phyloP scores from a whole-genome alignment of 2,797 vertebrate genomes.

The Crenuchus spilurus region DNA sequence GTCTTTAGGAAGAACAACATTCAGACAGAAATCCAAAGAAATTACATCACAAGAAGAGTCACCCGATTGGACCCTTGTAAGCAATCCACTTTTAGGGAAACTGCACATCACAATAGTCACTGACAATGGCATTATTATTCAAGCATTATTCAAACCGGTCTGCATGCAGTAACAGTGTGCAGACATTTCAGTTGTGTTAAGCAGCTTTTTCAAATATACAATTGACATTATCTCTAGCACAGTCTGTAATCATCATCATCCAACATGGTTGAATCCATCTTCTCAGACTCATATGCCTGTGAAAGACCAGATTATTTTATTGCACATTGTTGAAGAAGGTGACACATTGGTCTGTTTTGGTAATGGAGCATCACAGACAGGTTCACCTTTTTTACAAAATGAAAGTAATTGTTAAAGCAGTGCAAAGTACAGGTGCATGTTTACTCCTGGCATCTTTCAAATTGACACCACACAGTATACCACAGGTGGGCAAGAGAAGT shows the following conservation, averaged over 20 bases:
- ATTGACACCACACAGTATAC: not conserved
- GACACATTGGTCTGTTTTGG: conserved; percentile 73
- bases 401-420: conserved; percentile 70
- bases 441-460: conserved; percentile 64
- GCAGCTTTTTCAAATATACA: conserved; percentile 43
- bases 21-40: too few species aligned
- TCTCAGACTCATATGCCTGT: not conserved
- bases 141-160: conserved; percentile 38
- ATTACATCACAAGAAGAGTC: too few species aligned
- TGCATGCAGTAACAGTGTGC: conserved; percentile 25
- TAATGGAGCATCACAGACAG: conserved; percentile 68
- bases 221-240: conserved; percentile 17
- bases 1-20: too few species aligned
- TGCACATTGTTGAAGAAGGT: conserved; percentile 63
- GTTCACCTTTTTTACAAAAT: conserved; percentile 70
- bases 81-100: too few species aligned
- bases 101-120: conserved; percentile 20
- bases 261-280: not conserved
- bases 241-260: conserved; percentile 36
- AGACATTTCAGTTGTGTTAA: conserved; percentile 30
- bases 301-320: conserved; percentile 20
- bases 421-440: conserved; percentile 59
- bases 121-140: conserved; percentile 29
- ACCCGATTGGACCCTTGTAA: conserved; percentile 30
- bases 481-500: not conserved